Conservation (phyloP, 2,888 invertebrate genomes). For the Laothoe populi region DNA sequence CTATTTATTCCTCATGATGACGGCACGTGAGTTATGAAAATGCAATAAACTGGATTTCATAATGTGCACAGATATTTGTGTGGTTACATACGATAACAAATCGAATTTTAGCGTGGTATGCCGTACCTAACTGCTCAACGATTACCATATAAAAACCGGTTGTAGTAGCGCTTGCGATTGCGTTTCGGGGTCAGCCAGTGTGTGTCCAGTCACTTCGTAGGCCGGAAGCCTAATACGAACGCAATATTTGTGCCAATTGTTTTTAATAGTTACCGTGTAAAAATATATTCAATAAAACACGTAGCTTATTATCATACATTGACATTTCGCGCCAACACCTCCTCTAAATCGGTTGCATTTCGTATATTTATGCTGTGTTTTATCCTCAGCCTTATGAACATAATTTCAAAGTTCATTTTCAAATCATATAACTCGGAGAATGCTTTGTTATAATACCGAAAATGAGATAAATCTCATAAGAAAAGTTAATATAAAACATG, state of each 20-base stretch:
- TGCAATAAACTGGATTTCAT: no score
- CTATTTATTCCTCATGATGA: no score
- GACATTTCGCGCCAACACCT: constrained; percentile 10
- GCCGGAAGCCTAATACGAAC: constrained; percentile 12
- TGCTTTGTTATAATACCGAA: constrained; percentile 22
- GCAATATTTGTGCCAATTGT: not conserved
- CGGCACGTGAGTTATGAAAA: no score
- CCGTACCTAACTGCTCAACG: not conserved
- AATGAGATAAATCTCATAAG: constrained; percentile 25
- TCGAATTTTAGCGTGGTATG: not conserved
- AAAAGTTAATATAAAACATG: constrained; percentile 24
- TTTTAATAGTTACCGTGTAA: constrained; percentile 7
- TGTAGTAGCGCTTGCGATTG: not conserved
- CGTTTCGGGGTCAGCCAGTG: constrained; percentile 18
- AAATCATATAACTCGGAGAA: not conserved
- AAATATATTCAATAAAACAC: constrained; percentile 8
- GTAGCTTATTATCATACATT: constrained; percentile 21
- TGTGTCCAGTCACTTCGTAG: constrained; percentile 6
- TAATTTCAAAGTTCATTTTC: not conserved
- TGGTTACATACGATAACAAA: not conserved
- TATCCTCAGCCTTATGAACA: not conserved
- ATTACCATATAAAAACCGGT: constrained; percentile 6
- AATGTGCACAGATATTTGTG: not conserved
- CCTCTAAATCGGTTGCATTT: constrained; percentile 16
- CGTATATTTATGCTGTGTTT: not conserved